Base-by-base conservation (phyloP, 2,113 vertebrate species). In the Pipra filicauda region DNA sequence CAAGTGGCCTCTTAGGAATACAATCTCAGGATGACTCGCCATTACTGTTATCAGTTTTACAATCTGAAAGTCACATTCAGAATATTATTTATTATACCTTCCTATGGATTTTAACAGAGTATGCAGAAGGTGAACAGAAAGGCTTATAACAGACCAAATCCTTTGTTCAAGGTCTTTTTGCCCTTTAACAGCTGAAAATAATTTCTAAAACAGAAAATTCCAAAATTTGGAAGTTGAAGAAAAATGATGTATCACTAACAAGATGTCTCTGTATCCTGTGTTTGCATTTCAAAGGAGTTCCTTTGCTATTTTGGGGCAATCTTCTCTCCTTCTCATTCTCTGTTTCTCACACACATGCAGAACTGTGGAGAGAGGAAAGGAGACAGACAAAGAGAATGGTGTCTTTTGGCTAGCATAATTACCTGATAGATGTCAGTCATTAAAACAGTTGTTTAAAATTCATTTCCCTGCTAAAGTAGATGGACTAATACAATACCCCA, bases 21-120 rank as follows among this genome's bases (percentile, higher is more conserved):
- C 58, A 94, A 82, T 97, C 83, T 96, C 94, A 93, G 93, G 87
- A 92, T 44, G n/a, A 88, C 62, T 92, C 88, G 74, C 66, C 33
- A 57, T 97, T 97, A 81, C 88, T 96, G 49, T 96, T 95, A 86
- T 39, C 55, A 88, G 59, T 81, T 76, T 94, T 96, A 93, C 26
- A 95, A 91, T 92, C 76, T 96, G 92, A 96, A 97, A 96, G 94
- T 96, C 97, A 96, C 70, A 94, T 95, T 95, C 39, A n/a, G 59
- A 93, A 94, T 81, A 72, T 74, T 89, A 73, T 80, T 84, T 93
- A 72, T 83, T 95, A 71, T 11, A 59, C n/a, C 41, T 95, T 70
- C 66, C 55, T 83, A 8, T 51, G 30, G 80, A 72, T 72, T 90
- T 93, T 89, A 96, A 52, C 55, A 77, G 77, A 59, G 57, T 22